Evolutionary conservation across 1,140 invertebrate species (phyloP), one percentile per base, ranked within the genome.

Genomic region (Phymorhynchus buccinoides): DNA sequence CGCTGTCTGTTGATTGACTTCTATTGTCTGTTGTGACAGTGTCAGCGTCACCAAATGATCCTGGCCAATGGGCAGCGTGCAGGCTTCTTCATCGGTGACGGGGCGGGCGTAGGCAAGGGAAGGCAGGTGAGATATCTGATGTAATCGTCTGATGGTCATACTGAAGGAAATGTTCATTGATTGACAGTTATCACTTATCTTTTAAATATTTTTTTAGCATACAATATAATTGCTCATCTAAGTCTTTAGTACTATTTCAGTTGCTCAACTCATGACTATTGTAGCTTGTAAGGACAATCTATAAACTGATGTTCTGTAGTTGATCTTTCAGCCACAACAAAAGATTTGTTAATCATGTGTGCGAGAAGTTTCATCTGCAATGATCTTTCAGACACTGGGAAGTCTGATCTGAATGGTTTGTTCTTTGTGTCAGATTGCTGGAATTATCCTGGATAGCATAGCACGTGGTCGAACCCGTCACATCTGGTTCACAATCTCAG

Each of bases 31-130:
- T 14, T 52, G 6, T 83, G 18, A 52, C 80, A 92, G 91, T 92
- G 91, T 81, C 91, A 92, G 87, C 84, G 91, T 37, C 92, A 93
- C 87, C 89, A 90, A 75, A 88, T 89, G 68, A 88, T 92, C 39
- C 84, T 92, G 62, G 88, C 90, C 4, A 90, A 90, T 87, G 90
- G 90, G 48, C 94, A 97, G 30, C 85, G 91, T 80, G 90, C 91
- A 44, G 91, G 91, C 16, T 92, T 92, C 85, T 92, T 92, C 82
- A 90, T 92, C 68, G 91, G 91, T 1, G 91, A 92, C 88, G 91
- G 89, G 42, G 91, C 91, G 44, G 91, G 91, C 75, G 91, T 92
- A n/a, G 91, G 91, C 7, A 92, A 92, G 86, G 91, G 91, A 7
- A 84, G 91, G 87, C 91, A 92, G 88, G 91, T 91, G 80, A 88